Evolutionary conservation across 2,797 vertebrate genomes (phyloP), one percentile per base, ranked within the genome.

Genomic region (Glyptemys insculpta): DNA sequence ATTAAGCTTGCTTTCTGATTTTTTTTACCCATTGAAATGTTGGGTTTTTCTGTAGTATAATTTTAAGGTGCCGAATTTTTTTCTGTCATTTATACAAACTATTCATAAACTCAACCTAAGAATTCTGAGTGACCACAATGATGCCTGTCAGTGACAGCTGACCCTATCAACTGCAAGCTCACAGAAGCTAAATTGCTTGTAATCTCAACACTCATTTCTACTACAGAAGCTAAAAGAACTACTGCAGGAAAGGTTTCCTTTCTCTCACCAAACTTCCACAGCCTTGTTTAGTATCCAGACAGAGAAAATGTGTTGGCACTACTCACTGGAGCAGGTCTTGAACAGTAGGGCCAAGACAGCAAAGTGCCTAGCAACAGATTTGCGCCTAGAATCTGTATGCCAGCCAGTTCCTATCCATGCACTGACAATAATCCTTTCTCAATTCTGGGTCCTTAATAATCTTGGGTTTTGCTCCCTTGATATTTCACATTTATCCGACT

Each of bases 401-500:
- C 85, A 94, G 81, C 78, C 68, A 89, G 85, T 93, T 93, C 86
- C 65, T 74, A 84, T 94, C 12, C 91, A 96, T 85, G 93, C 86
- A 57, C 65, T 90, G 85, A 68, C 37, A 93, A 65, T 85, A 96
- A 96, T 85, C 87, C 76, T 93, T 90, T 87, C 89, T 92, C 92
- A 98, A 95, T 95, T 95, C 82, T 79, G 6, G 37, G 53, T 86
- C 74, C 87, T 72, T 95, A 96, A 96, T 92, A 97, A 96, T 96
- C 80, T 92, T 94, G 8, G 1, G 34, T 97, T 95, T 96, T 97
- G 11, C 85, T 96, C 88, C 88, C 93, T 91, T 92, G 87, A 96
- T 97, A 98, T 96, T 98, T 98, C 97, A 96, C 96, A 96, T 98
- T 98, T 97, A 97, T 94, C 90, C 85, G 86, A 91, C 94, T 96